A percentile compares a stretch with the other conserved stretches of the same genome.
phyloP scores from a whole-genome alignment of 2,113 vertebrate species.

The Marmota flaviventris region DNA sequence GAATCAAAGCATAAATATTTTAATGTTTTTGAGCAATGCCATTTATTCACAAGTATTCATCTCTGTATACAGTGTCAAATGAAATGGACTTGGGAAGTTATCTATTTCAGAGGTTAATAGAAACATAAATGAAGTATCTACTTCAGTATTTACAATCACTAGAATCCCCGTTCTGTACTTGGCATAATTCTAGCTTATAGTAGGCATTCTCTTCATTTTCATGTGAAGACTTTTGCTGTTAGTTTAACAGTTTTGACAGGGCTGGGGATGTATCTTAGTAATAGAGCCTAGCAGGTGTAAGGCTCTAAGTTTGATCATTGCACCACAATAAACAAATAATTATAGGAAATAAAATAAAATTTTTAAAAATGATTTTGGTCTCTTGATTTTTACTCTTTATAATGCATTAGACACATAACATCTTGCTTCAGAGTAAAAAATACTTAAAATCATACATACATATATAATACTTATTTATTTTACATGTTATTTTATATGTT shows the following conservation, averaged over 20 bases:
- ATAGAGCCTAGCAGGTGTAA: no score
- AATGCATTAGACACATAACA: not conserved
- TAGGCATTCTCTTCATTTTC: not conserved
- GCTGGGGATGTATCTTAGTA: no score
- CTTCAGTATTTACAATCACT: not conserved
- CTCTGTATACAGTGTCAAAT: not conserved
- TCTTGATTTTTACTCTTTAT: slow-evolving; percentile 6
- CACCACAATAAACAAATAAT: not conserved
- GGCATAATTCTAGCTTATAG: not conserved
- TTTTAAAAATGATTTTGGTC: not conserved
- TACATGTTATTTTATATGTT: not conserved
- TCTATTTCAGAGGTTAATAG: not conserved
- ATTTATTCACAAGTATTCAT: not conserved
- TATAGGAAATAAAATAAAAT: not conserved
- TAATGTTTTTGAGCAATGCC: not conserved
- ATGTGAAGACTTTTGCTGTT: not conserved
- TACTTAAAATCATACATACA: not conserved
- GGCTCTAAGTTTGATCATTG: no score
- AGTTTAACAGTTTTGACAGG: not conserved
- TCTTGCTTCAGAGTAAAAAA: not conserved
- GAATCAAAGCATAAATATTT: not conserved
- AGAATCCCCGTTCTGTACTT: not conserved
- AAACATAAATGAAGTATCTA: not conserved
- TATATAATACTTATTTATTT: not conserved
- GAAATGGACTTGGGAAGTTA: not conserved